Evolutionary conservation across 2,888 invertebrate genomes (phyloP).

Genomic region (Acanthococcus lagerstroemiae): DNA sequence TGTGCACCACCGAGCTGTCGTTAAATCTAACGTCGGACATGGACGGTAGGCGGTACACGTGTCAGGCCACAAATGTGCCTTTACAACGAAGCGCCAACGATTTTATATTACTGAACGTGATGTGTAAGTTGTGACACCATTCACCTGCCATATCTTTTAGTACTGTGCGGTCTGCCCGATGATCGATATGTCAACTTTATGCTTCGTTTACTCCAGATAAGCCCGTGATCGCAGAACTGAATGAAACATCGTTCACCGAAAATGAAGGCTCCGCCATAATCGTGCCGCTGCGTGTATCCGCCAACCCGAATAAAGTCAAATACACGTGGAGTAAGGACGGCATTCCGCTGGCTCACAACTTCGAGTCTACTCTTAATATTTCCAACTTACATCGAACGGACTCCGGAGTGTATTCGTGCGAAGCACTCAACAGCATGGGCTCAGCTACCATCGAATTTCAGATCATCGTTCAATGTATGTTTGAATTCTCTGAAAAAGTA

Average conservation of each 20-base stretch:
- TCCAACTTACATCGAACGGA: conserved; percentile 68
- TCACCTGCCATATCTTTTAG: background rate
- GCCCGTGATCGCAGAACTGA: conserved; percentile 64
- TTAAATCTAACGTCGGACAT: conserved; percentile 73
- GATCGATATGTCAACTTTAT: background rate
- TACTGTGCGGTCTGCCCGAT: background rate
- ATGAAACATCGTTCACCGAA: conserved; percentile 52
- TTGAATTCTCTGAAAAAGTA: no score
- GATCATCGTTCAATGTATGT: conserved; percentile 79
- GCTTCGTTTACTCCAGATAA: conserved; percentile 52
- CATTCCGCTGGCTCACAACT: conserved; percentile 47
- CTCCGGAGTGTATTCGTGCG: conserved; percentile 74
- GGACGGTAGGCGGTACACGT: conserved; percentile 78
- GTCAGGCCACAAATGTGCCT: conserved; percentile 78
- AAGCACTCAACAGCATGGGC: conserved; percentile 82
- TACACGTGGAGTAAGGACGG: conserved; percentile 87
- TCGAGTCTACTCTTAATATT: conserved; percentile 58
- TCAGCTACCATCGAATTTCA: conserved; percentile 64
- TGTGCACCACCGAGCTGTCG: conserved; percentile 66
- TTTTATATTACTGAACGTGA: conserved; percentile 71
- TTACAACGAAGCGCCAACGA: conserved; percentile 78
- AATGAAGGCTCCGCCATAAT: conserved; percentile 68
- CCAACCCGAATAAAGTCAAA: conserved; percentile 69
- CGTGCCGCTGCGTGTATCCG: conserved; percentile 67
- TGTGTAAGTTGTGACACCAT: conserved; percentile 59